These are phyloP conservation scores for Menura novaehollandiae DNA, from an alignment of 2,113 vertebrate genomes.

Conservation along the genomic window DNA sequence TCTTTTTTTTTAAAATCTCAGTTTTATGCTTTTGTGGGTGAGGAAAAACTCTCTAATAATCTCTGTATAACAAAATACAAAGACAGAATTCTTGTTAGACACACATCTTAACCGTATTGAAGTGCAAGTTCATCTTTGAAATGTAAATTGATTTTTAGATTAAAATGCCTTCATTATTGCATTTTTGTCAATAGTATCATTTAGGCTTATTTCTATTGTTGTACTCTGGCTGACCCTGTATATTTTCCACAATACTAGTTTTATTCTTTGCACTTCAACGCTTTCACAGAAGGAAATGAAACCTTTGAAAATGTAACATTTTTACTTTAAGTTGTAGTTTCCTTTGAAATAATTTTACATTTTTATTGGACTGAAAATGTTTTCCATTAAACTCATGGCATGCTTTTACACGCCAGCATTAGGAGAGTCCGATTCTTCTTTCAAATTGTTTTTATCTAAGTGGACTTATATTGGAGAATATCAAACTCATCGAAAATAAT, in stretches of 20 bases:
- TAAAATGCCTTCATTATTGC: slow-evolving; percentile 42
- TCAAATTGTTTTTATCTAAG: not conserved
- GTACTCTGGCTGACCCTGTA: not conserved
- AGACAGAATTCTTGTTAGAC: not conserved
- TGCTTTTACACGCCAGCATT: not conserved
- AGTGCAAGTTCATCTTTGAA: slow-evolving; percentile 39
- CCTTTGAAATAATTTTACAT: not conserved
- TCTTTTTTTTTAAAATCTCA: not conserved
- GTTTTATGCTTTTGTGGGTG: not conserved
- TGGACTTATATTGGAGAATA: not conserved
- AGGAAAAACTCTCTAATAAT: not conserved
- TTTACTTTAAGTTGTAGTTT: not conserved
- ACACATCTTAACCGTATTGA: not conserved
- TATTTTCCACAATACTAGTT: not conserved
- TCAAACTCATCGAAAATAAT: slow-evolving; percentile 16
- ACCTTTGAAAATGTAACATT: not conserved
- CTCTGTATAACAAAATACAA: not conserved
- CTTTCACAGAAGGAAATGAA: not conserved
- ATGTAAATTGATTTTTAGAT: slow-evolving; percentile 56
- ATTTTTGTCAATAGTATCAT: slow-evolving; percentile 28
- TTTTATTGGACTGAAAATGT: not conserved
- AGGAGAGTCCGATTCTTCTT: not conserved
- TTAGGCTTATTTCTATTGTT: slow-evolving; percentile 16
- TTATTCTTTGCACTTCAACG: not conserved
- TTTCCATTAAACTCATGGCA: not conserved